phyloP scores from a whole-genome alignment of 1,140 invertebrate genomes.

The Druon quercuslanigerum region DNA sequence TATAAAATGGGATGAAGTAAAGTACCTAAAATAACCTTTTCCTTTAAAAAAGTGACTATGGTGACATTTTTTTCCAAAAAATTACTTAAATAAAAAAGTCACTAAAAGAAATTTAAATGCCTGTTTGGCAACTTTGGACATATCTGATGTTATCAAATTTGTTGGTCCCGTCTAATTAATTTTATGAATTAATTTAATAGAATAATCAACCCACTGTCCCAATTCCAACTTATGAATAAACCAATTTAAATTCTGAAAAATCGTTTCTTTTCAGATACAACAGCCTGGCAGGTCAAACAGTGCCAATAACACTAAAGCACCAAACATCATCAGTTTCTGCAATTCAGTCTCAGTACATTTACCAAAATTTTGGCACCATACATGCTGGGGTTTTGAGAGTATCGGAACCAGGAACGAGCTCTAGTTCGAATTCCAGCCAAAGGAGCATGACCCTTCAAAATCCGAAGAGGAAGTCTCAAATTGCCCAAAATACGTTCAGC shows the following conservation, averaged over 20 bases:
- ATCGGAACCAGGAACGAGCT: slow-evolving; percentile 70
- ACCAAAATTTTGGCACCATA: slow-evolving; percentile 73
- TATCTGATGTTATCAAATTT: no score
- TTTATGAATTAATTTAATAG: no score
- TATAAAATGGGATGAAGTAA: no score
- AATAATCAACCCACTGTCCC: no score
- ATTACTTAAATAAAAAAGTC: no score
- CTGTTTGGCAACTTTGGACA: no score
- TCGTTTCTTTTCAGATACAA: slow-evolving; percentile 49
- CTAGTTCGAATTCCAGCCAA: slow-evolving; percentile 71
- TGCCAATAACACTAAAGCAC: slow-evolving; percentile 74
- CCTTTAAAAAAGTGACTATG: no score
- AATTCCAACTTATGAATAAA: no score
- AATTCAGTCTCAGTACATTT: slow-evolving; percentile 69
- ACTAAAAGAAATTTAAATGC: no score
- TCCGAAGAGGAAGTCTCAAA: slow-evolving; percentile 70
- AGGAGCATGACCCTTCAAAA: slow-evolving; percentile 73
- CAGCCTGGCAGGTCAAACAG: slow-evolving; percentile 71
- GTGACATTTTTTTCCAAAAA: no score
- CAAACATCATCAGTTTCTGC: slow-evolving; percentile 66
- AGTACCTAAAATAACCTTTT: no score
- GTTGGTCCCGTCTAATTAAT: no score
- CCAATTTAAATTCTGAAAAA: not conserved
- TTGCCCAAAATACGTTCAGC: slow-evolving; percentile 73
- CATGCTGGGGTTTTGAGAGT: slow-evolving; percentile 72